Conservation (phyloP, 2,113 vertebrate species). For the Hippocampus abdominalis region DNA sequence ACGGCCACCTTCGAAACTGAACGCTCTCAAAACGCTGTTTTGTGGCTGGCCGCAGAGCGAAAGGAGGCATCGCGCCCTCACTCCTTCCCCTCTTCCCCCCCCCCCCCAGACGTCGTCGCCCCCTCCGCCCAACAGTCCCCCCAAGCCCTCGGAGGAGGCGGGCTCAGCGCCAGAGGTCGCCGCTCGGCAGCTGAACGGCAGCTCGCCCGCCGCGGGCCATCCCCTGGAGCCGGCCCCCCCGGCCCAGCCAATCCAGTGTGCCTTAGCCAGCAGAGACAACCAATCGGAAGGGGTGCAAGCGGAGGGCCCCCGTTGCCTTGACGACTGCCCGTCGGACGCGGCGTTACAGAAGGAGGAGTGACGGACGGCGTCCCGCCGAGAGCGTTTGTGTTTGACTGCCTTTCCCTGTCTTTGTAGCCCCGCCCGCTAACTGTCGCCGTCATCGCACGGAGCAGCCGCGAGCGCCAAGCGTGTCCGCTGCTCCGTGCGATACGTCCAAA, state of each 20-base stretch:
- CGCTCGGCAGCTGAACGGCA: conserved; percentile 81
- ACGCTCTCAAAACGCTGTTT: neutral
- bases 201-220: conserved; percentile 72
- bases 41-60: neutral
- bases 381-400: conserved; percentile 75
- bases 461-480: conserved; percentile 15
- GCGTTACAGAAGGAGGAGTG: conserved; percentile 83
- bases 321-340: conserved; percentile 81
- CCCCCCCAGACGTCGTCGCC: conserved; percentile 54
- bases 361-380: conserved; percentile 52
- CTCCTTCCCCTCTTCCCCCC: neutral
- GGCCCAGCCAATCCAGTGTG: conserved; percentile 82
- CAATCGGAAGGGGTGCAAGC: conserved; percentile 79
- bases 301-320: conserved; percentile 77
- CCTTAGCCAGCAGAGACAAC: conserved; percentile 87
- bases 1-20: neutral
- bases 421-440: conserved; percentile 35
- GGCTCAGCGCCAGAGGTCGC: conserved; percentile 57
- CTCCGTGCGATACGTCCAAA: conserved; percentile 40
- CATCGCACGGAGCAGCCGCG: conserved; percentile 25
- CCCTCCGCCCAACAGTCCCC: conserved; percentile 73
- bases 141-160: conserved; percentile 73
- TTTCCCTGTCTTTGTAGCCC: conserved; percentile 72
- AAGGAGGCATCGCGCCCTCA: neutral
- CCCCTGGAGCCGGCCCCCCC: conserved; percentile 75